phyloP scores from a whole-genome alignment of 2,113 vertebrate species.

The Myrmecophaga tridactyla region DNA sequence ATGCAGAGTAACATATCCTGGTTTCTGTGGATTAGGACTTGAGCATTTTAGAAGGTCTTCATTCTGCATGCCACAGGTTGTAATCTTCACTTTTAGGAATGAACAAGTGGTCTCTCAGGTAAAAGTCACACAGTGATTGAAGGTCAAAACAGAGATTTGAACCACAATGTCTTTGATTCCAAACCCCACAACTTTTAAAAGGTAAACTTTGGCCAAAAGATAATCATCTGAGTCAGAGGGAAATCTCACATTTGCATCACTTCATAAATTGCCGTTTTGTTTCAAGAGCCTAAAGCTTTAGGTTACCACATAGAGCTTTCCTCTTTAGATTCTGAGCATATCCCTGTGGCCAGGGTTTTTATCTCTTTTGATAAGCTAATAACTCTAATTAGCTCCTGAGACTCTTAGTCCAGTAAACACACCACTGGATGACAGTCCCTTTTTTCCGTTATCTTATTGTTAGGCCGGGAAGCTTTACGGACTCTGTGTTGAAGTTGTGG shows the following conservation, averaged over 20 bases:
- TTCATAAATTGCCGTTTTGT: conserved; percentile 32
- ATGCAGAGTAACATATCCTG: not conserved
- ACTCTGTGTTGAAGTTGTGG: not conserved
- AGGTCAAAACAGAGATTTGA: not conserved
- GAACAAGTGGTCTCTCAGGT: not conserved
- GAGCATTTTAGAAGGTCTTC: not conserved
- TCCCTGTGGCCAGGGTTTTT: not conserved
- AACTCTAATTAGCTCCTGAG: not conserved
- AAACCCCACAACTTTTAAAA: not conserved
- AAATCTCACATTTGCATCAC: not conserved
- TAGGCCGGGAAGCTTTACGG: not conserved
- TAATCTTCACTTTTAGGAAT: not conserved
- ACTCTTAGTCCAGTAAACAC: not conserved
- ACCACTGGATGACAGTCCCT: not conserved
- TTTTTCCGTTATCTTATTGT: not conserved
- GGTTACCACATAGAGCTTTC: conserved; percentile 12
- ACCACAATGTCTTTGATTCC: not conserved
- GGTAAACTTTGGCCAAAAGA: not conserved
- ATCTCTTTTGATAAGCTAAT: not conserved
- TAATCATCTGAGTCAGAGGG: not conserved
- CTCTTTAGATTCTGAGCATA: not conserved
- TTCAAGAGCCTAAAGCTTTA: not conserved
- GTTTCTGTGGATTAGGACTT: not conserved
- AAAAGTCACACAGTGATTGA: not conserved
- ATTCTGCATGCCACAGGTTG: not conserved